phyloP scores from a whole-genome alignment of 1,140 invertebrate genomes.

The Triops cancriformis region DNA sequence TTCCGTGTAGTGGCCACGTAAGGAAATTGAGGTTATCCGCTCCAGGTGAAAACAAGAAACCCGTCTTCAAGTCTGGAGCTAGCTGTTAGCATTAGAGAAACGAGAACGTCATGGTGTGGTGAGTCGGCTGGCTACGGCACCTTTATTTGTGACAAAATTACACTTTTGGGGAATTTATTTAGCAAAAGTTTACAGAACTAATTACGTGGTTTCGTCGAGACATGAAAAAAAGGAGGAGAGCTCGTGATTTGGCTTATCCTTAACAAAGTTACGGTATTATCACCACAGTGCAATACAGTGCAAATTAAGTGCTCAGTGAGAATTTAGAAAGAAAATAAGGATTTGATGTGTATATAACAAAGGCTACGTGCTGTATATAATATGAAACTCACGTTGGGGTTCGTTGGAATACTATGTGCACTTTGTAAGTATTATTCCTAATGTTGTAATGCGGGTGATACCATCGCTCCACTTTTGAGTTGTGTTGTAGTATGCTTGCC shows the following conservation, averaged over 20 bases:
- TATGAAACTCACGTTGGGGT: background rate
- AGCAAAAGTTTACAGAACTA: background rate
- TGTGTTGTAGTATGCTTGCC: background rate
- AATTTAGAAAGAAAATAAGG: background rate
- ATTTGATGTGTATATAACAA: background rate
- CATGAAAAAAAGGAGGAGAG: background rate
- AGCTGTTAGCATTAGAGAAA: background rate
- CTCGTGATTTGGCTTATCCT: background rate
- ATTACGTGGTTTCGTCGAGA: background rate
- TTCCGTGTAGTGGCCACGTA: background rate
- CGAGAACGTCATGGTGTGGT: slow-evolving; percentile 4
- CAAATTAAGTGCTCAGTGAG: background rate
- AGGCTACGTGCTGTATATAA: background rate
- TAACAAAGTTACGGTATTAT: background rate
- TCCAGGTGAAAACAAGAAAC: background rate
- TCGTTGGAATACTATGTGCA: background rate
- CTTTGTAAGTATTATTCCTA: background rate
- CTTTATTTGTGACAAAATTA: background rate
- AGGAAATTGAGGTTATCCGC: background rate
- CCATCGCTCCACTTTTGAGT: background rate
- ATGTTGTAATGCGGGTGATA: background rate
- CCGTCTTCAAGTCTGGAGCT: background rate
- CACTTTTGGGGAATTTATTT: background rate
- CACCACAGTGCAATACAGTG: background rate
- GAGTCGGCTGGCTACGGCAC: background rate